A percentile compares a stretch with the other conserved stretches of the same genome.
phyloP scores from a whole-genome alignment of 2,113 vertebrate species.

The Pagrus major region DNA sequence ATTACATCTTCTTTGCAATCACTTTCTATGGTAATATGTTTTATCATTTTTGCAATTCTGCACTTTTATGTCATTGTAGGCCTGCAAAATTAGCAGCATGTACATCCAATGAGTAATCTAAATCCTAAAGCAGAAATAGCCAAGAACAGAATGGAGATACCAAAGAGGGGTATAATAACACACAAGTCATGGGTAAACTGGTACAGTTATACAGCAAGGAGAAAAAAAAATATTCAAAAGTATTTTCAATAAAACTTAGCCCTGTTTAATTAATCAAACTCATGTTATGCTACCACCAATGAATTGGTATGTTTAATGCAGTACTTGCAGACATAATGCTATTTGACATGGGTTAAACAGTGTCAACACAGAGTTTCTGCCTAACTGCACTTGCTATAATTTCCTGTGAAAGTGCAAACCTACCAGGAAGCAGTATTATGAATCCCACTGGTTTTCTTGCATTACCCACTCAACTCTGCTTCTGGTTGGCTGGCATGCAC shows the following conservation, averaged over 20 bases:
- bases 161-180: neutral
- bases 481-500: too few relatives aligned
- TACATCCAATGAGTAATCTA: neutral
- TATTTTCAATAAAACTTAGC: neutral
- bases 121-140: neutral
- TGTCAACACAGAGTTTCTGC: neutral
- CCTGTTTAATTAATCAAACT: neutral
- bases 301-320: neutral
- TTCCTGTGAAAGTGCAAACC: neutral
- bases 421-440: too few relatives aligned
- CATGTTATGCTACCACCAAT: neutral
- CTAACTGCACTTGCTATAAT: neutral
- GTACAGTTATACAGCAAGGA: neutral
- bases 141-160: neutral
- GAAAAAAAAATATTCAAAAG: neutral
- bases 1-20: conserved; percentile 28
- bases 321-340: neutral
- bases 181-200: neutral
- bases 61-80: neutral
- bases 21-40: conserved; percentile 40
- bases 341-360: neutral
- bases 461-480: too few relatives aligned
- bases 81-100: neutral
- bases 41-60: conserved; percentile 19
- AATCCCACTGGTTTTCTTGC: too few relatives aligned